Conservation (phyloP, 2,113 vertebrate genomes). For the Passer domesticus region DNA sequence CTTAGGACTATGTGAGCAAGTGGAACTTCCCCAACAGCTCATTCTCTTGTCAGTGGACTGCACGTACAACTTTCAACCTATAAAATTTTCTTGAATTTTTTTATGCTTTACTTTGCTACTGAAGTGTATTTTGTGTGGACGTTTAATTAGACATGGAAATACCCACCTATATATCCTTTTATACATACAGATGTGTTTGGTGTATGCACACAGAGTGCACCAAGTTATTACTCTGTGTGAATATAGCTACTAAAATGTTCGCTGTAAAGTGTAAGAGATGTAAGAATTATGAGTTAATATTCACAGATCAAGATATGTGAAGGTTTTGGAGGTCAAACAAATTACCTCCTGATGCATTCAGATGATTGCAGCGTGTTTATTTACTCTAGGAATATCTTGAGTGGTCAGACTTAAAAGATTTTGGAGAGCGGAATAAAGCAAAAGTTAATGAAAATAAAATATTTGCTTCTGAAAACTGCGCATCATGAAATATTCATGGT, state of each 20-base stretch:
- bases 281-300: not conserved
- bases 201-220: not conserved
- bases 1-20: not conserved
- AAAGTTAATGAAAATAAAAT: conserved; percentile 24
- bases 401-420: not conserved
- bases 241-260: not conserved
- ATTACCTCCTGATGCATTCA: not conserved
- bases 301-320: not conserved
- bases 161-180: not conserved
- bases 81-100: not conserved
- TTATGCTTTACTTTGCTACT: not conserved
- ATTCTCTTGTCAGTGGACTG: not conserved
- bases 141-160: not conserved
- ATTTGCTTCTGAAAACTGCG: not conserved
- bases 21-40: not conserved
- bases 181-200: not conserved
- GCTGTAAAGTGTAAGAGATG: not conserved
- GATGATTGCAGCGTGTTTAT: not conserved
- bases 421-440: not conserved
- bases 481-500: conserved; percentile 25
- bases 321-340: not conserved
- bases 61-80: not conserved
- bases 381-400: not conserved
- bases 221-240: not conserved
- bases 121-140: not conserved